Percentiles rank a stretch among this genome's conserved stretches.
Conservation (phyloP, 2,113 vertebrate genomes). For the Sus scrofa region DNA sequence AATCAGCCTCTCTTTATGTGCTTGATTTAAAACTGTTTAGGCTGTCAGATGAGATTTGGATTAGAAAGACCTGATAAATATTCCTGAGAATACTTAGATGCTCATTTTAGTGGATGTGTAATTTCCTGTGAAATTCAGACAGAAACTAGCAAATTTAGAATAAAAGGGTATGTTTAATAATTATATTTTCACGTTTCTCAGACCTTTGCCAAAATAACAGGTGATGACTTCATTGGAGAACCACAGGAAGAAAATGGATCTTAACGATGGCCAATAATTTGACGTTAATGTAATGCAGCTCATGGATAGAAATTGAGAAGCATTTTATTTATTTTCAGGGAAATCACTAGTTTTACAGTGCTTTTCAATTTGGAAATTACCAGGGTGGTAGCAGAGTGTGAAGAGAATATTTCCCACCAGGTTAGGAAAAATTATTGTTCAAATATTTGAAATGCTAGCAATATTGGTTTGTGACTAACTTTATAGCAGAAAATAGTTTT, state of each 20-base stretch:
- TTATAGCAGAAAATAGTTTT: background rate
- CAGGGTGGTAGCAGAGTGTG: conserved; percentile 8
- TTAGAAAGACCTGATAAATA: conserved; percentile 56
- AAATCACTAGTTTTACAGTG: background rate
- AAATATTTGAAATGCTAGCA: conserved; percentile 21
- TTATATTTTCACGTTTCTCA: conserved; percentile 63
- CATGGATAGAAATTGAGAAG: conserved; percentile 17
- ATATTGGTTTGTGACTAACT: background rate
- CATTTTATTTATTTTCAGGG: conserved; percentile 26
- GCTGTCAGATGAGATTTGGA: conserved; percentile 44
- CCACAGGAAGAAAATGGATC: conserved; percentile 30
- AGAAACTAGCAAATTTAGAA: conserved; percentile 69
- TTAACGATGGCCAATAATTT: conserved; percentile 63
- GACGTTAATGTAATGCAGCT: background rate
- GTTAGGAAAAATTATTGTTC: background rate
- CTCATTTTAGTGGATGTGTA: conserved; percentile 51
- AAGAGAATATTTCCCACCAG: background rate
- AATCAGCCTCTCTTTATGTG: conserved; percentile 68
- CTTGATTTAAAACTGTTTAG: conserved; percentile 69
- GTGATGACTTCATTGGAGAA: background rate
- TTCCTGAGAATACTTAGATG: conserved; percentile 68
- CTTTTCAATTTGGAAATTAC: conserved; percentile 44
- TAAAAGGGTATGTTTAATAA: background rate
- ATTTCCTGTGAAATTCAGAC: conserved; percentile 72
- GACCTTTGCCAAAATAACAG: conserved; percentile 57